Evolutionary conservation across 2,113 vertebrate species (phyloP).

Genomic region (Saiga tatarica): DNA sequence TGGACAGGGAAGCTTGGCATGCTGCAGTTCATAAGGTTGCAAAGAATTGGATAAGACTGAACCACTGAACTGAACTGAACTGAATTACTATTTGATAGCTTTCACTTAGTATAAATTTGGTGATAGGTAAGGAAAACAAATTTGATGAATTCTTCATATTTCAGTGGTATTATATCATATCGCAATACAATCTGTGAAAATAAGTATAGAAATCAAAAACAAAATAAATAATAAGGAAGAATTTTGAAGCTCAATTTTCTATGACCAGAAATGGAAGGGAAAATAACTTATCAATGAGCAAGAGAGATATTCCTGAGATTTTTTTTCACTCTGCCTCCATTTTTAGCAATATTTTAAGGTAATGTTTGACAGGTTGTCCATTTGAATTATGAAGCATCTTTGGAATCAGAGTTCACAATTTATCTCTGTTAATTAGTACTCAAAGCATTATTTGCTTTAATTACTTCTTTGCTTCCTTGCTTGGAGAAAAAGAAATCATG

Average conservation of each 20-base stretch:
- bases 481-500: no score
- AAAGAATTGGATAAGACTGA: fast-evolving
- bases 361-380: background rate
- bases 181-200: background rate
- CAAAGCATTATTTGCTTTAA: background rate
- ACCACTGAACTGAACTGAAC: no score
- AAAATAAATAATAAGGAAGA: background rate
- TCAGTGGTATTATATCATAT: background rate
- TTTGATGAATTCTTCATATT: background rate
- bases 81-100: background rate
- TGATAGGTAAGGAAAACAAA: background rate
- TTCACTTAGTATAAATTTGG: background rate
- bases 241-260: background rate
- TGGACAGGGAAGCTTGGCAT: no score
- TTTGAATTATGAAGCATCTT: background rate
- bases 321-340: background rate
- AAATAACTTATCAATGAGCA: background rate
- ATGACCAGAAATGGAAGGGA: no score
- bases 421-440: background rate
- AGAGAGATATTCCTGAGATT: background rate
- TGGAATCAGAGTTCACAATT: background rate
- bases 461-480: background rate
- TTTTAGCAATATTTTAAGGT: background rate
- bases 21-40: no score
- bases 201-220: background rate